Percentiles rank a stretch among this genome's conserved stretches.
phyloP scores from a whole-genome alignment of 2,113 vertebrate genomes.

The Oophaga pumilio region DNA sequence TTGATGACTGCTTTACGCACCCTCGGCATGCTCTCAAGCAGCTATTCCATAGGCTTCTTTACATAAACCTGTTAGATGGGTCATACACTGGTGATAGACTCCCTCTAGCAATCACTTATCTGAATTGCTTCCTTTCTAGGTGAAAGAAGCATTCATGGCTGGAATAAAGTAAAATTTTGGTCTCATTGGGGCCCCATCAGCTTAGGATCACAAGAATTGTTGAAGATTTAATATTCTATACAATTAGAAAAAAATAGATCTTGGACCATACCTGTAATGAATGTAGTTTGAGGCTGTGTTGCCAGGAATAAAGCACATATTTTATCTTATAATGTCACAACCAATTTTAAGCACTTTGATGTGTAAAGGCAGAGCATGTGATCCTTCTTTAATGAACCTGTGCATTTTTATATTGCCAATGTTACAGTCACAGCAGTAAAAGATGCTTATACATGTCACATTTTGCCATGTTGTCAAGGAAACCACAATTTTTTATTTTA shows the following conservation, averaged over 20 bases:
- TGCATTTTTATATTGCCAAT: slow-evolving; percentile 15
- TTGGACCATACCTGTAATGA: too few relatives aligned
- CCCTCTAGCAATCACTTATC: too few relatives aligned
- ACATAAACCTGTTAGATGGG: neutral
- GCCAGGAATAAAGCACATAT: neutral
- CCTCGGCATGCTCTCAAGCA: too few relatives aligned
- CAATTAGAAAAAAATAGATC: too few relatives aligned
- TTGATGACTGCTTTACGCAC: too few relatives aligned
- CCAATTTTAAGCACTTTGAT: neutral
- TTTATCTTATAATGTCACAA: neutral
- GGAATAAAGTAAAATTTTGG: too few relatives aligned
- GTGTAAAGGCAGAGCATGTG: neutral
- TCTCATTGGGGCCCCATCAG: too few relatives aligned
- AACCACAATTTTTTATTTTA: slow-evolving; percentile 22
- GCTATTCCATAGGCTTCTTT: neutral
- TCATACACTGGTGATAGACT: neutral
- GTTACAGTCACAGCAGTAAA: slow-evolving; percentile 27
- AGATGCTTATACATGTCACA: slow-evolving; percentile 13
- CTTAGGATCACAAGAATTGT: too few relatives aligned
- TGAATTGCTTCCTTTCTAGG: too few relatives aligned
- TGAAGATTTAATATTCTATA: too few relatives aligned
- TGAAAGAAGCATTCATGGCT: too few relatives aligned
- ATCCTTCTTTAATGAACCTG: slow-evolving; percentile 9
- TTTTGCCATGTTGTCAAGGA: slow-evolving; percentile 39
- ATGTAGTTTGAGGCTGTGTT: too few relatives aligned